Base-by-base conservation (phyloP, 1,140 invertebrate genomes). In the Brachionus plicatilis region DNA sequence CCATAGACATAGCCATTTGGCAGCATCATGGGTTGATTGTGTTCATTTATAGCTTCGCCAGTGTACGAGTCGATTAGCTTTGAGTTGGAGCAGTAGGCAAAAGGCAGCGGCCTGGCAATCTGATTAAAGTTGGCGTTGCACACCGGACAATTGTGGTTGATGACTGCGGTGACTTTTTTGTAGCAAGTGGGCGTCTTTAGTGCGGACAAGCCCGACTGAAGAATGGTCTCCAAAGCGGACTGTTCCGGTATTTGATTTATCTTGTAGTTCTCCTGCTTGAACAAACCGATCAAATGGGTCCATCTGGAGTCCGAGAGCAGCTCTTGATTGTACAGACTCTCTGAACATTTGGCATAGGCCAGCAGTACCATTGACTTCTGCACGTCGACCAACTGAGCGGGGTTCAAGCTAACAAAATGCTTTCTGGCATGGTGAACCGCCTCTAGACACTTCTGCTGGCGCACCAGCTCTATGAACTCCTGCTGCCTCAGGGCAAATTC, bases 1-100 rank as follows among this genome's bases (percentile, higher is more conserved):
- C 97, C 96, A 90, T 98, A 98, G 72, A 98, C 95, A 90, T 96
- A 94, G 82, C 96, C 96, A 91, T 99, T 99, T 53, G 97, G 97
- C 89, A 99, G 92, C 93, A 97, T 96, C 93, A 99, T 95, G 0
- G 97, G 97, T 85, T 94, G 94, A 90, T 99, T 99, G 89, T 98
- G 93, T 90, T 99, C 97, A 91, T 99, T 97, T 66, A 99, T 91
- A n/a, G 95, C 93, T 86, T 94, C 92, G 6, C 95, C 95, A 75
- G 94, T 95, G 85, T 98, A 94, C 86, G 94, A 93, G 88, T 95
- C 97, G 85, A 99, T 94, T 3, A 99, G 91, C 56, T 95, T 92
- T 84, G 95, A 90, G 89, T 98, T 96, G 27, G 95, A 95, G 89
- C 95, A 97, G 91, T 99, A 97, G 65, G 96, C 95, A 90, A 94